Evolutionary conservation across 2,113 vertebrate species (phyloP), one percentile per base, ranked within the genome.

Genomic region (Ictalurus furcatus): DNA sequence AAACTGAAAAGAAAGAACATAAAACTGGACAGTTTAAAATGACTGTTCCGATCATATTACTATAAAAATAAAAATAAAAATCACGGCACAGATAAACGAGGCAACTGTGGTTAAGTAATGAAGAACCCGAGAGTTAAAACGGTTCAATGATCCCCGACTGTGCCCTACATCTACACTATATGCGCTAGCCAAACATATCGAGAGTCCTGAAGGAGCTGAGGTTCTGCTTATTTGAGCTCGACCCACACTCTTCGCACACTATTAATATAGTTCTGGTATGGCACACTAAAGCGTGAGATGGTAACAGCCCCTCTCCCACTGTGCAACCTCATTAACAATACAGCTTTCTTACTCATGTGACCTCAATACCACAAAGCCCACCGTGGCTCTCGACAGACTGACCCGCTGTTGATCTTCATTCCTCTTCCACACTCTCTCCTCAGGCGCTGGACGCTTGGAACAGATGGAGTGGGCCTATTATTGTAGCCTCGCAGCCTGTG

Each of bases 391-490:
- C 84, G 69, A 71, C 84, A 73, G 78, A 80, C 91, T 89, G 78
- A 89, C 86, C 52, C 69, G 61, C 74, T 85, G 90, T 87, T 89
- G 80, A 84, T 61, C 40, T 74, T 44, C 79, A 63, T 90, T 74
- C 84, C 71, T 82, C 88, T 88, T 61, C 83, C 89, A 59, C 83
- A 59, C 83, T 90, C 67, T 73, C 81, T 87, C 82, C 86, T 87
- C 69, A 1, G 5, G 89, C 87, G 83, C 63, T 56, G 82, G 91
- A 74, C 89, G 79, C 83, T 82, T 84, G 63, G 85, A 91, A 94
- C 93, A 95, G 93, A 95, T 94, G 92, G 93, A 88, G 67, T 82
- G 25, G 81, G 87, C 79, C 89, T 92, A 92, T 90, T 84, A 85
- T 91, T 95, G 93, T 92, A 87, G 86, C 90, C 90, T 90, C 81